Evolutionary conservation across 2,113 vertebrate genomes (phyloP).

Genomic region (Eupsittula cactorum): DNA sequence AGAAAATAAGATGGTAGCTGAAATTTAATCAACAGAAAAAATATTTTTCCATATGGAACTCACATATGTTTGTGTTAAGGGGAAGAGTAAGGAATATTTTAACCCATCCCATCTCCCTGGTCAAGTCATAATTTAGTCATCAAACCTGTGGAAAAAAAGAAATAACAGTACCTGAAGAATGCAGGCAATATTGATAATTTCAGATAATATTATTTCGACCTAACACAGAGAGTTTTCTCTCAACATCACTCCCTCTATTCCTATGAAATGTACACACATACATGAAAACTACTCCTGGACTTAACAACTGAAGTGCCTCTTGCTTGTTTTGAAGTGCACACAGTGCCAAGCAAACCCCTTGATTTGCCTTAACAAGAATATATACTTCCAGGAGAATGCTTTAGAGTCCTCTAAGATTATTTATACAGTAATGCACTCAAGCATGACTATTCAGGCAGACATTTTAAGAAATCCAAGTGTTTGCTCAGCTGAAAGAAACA

Average conservation of each 20-base stretch:
- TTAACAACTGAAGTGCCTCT: not conserved
- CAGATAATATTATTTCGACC: not conserved
- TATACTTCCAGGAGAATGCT: not conserved
- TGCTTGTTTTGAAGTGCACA: not conserved
- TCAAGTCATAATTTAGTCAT: not conserved
- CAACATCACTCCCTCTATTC: not conserved
- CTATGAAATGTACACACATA: not conserved
- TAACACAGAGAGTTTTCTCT: not conserved
- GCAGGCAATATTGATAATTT: not conserved
- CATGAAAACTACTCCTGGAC: not conserved
- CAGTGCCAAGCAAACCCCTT: not conserved
- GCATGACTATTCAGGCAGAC: not conserved
- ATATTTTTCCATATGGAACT: not conserved
- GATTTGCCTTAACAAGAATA: not conserved
- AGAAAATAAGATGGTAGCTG: not conserved
- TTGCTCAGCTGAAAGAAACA: not conserved
- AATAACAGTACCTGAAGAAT: not conserved
- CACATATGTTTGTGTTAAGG: not conserved
- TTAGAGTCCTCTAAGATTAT: not conserved
- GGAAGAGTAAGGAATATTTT: not conserved
- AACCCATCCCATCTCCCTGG: not conserved
- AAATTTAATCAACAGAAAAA: not conserved
- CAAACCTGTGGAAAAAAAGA: not conserved
- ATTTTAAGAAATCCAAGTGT: not conserved
- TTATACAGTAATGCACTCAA: not conserved